These are phyloP conservation scores for Uria aalge DNA, from an alignment of 2,113 vertebrate species.

Conservation along the genomic window DNA sequence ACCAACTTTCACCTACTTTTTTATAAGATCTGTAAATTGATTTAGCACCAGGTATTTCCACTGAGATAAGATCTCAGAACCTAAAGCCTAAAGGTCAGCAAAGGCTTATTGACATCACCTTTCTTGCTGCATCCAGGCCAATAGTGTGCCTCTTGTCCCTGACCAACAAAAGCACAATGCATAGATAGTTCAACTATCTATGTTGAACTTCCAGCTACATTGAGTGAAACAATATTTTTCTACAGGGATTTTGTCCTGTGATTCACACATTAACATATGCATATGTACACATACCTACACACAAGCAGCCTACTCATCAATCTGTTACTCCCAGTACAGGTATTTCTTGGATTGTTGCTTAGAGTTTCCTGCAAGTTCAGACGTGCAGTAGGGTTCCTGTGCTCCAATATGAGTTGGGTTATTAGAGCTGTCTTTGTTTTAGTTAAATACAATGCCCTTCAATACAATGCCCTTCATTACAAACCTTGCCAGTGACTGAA, in stretches of 20 bases:
- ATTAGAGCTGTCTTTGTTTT: background rate
- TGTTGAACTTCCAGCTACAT: background rate
- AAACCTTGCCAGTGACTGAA: background rate
- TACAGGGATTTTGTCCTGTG: background rate
- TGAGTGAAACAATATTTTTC: background rate
- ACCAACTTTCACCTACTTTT: background rate
- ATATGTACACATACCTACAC: background rate
- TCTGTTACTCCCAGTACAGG: background rate
- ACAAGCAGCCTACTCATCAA: background rate
- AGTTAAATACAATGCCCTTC: background rate
- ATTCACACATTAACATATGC: background rate
- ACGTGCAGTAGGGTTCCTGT: background rate
- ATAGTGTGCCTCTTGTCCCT: background rate
- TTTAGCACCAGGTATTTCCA: background rate
- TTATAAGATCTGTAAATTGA: background rate
- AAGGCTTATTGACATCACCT: background rate
- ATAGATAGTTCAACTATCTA: too few relatives aligned
- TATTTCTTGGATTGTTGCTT: background rate
- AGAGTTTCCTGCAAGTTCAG: background rate
- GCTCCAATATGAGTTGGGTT: background rate
- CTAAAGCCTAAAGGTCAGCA: background rate
- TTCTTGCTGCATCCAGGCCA: background rate
- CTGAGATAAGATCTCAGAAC: background rate
- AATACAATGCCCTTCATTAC: background rate
- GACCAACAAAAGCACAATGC: background rate